These are phyloP conservation scores for Melanotaenia duboulayi DNA, from an alignment of 2,113 vertebrate species.

Conservation along the genomic window DNA sequence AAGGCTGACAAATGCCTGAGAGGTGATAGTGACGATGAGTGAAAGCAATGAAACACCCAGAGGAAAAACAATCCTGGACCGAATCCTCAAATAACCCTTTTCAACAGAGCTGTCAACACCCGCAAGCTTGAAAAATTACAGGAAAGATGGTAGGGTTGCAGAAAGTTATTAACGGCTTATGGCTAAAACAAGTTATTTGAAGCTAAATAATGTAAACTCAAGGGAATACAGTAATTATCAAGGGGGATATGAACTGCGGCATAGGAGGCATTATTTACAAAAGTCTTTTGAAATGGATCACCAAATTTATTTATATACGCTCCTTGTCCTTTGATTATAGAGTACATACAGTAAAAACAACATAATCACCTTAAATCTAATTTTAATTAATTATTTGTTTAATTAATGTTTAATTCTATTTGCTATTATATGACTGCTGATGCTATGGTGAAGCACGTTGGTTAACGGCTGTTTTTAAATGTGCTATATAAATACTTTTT, in stretches of 20 bases:
- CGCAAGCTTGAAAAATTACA: slow-evolving; percentile 56
- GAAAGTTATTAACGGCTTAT: slow-evolving; percentile 36
- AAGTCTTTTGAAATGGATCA: slow-evolving; percentile 7
- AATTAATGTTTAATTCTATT: too few relatives aligned
- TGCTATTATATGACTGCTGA: too few relatives aligned
- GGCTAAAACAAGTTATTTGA: slow-evolving; percentile 25
- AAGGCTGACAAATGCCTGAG: slow-evolving; percentile 62
- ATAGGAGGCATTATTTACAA: background rate
- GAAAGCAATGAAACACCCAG: slow-evolving; percentile 45
- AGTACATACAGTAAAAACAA: background rate
- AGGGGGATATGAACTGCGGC: background rate
- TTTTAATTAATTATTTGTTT: background rate
- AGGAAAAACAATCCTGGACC: slow-evolving; percentile 62
- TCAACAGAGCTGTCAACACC: slow-evolving; percentile 61
- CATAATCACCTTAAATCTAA: background rate
- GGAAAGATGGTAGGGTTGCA: slow-evolving; percentile 18
- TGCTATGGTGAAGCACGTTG: too few relatives aligned
- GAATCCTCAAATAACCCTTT: slow-evolving; percentile 60
- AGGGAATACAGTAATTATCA: slow-evolving; percentile 9
- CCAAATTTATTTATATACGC: background rate
- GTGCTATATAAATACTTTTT: too few relatives aligned
- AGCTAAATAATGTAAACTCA: slow-evolving; percentile 20
- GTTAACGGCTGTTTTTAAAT: too few relatives aligned
- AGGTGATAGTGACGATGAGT: slow-evolving; percentile 56
- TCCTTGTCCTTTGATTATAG: slow-evolving; percentile 5